Evolutionary conservation across 37 sponge, comb jelly and placozoan species (phyloP).

Genomic region (Agelas oroides): DNA sequence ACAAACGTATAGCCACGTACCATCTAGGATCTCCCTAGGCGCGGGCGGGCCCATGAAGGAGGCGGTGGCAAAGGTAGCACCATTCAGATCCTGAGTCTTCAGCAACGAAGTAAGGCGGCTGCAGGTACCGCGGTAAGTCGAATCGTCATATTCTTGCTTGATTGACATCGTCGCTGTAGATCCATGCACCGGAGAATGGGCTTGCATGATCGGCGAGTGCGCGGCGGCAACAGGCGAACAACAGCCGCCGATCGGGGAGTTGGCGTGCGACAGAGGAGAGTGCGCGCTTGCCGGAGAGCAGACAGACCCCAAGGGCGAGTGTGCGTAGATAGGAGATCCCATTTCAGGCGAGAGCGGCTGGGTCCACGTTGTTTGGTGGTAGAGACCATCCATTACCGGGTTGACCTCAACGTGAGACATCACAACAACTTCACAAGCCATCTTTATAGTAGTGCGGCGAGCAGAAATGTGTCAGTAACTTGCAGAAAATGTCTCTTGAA

Average conservation of each 20-base stretch:
- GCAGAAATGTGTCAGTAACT: no score
- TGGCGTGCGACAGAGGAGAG: slow-evolving; percentile 50
- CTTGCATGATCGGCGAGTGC: slow-evolving; percentile 50
- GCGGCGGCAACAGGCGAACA: slow-evolving; percentile 25
- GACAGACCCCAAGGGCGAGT: slow-evolving; percentile 54
- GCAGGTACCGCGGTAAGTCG: neutral
- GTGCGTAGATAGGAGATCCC: slow-evolving; percentile 32
- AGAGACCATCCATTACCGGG: slow-evolving; percentile 42
- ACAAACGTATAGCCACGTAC: slow-evolving; percentile 21
- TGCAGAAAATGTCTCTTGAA: neutral
- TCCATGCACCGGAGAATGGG: slow-evolving; percentile 37
- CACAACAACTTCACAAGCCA: slow-evolving; percentile 56
- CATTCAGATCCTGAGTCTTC: neutral
- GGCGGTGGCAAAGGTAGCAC: neutral
- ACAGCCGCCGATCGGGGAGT: slow-evolving; percentile 30
- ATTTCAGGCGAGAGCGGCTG: slow-evolving; percentile 67
- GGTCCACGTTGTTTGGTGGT: slow-evolving; percentile 41
- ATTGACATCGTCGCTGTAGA: neutral
- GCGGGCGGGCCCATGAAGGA: slow-evolving; percentile 22
- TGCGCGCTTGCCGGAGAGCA: slow-evolving; percentile 40
- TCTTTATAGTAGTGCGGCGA: neutral
- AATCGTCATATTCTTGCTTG: slow-evolving; percentile 44
- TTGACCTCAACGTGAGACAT: slow-evolving; percentile 3
- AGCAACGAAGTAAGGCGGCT: slow-evolving; percentile 27
- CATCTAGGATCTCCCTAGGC: slow-evolving; percentile 59